Evolutionary conservation across 2,113 vertebrate genomes (phyloP).

Genomic region (Dendrocopos noguchii): DNA sequence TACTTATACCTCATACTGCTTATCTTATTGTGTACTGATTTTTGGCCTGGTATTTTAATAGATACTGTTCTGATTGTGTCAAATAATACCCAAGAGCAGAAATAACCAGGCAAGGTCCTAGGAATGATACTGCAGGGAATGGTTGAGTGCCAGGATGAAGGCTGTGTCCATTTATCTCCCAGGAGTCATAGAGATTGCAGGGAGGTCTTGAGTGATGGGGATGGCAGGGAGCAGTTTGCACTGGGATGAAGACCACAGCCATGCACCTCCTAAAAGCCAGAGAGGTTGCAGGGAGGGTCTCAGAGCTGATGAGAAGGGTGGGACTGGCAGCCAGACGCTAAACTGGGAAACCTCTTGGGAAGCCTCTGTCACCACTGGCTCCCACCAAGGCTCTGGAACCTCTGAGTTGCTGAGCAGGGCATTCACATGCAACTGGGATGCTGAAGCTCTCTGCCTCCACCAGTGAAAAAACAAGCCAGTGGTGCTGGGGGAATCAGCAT

Average conservation of each 20-base stretch:
- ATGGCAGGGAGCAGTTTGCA: fast-evolving
- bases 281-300: neutral
- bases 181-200: neutral
- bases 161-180: neutral
- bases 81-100: neutral
- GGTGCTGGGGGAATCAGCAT: neutral
- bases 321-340: neutral
- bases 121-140: neutral
- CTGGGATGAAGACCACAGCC: neutral
- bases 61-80: neutral
- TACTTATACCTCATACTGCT: neutral
- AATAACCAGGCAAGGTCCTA: neutral
- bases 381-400: neutral
- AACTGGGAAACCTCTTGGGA: neutral
- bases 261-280: neutral
- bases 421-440: neutral
- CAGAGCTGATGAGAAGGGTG: fast-evolving
- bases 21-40: conserved; percentile 22
- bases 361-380: neutral
- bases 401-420: neutral
- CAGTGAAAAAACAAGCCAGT: neutral
- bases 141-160: neutral
- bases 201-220: fast-evolving
- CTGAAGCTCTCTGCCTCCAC: neutral
- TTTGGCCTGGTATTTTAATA: conserved; percentile 37